Percentiles rank a stretch among this genome's conserved stretches.
These are phyloP conservation scores for Danio kyathit DNA, from an alignment of 2,797 vertebrate species.

Conservation along the genomic window DNA sequence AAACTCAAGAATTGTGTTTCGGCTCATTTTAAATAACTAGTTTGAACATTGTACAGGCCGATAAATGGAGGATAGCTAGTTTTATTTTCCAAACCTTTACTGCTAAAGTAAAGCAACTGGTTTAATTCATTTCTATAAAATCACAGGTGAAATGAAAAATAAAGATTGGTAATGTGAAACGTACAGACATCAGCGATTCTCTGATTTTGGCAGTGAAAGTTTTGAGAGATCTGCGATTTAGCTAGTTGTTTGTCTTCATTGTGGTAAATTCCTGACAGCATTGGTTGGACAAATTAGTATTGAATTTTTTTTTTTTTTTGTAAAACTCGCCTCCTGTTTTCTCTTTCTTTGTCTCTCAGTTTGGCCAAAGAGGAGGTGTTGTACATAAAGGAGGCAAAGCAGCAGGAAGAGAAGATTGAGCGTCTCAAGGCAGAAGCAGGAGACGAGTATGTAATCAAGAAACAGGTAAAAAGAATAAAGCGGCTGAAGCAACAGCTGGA, in stretches of 20 bases:
- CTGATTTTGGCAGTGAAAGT: not conserved
- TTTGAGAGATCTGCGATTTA: not conserved
- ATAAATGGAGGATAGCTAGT: no score
- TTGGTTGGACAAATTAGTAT: constrained; percentile 3
- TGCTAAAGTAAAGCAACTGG: no score
- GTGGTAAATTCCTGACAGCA: not conserved
- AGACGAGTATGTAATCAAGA: constrained; percentile 91
- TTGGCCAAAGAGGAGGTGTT: constrained; percentile 90
- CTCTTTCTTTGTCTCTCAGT: constrained; percentile 74
- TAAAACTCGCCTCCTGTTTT: not conserved
- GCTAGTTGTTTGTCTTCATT: not conserved
- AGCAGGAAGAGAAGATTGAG: constrained; percentile 92
- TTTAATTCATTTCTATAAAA: no score
- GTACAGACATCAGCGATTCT: not conserved
- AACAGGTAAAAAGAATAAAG: constrained; percentile 82
- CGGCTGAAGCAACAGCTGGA: no score
- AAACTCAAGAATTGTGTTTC: no score
- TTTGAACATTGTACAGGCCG: no score
- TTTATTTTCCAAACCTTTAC: no score
- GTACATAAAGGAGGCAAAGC: constrained; percentile 90
- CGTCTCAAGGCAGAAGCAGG: constrained; percentile 87
- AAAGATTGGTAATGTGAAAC: not conserved
- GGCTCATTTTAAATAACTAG: no score
- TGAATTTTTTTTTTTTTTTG: not conserved
- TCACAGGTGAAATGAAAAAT: not conserved